Evolutionary conservation across 2,113 vertebrate genomes (phyloP).

Genomic region (Mus pahari): DNA sequence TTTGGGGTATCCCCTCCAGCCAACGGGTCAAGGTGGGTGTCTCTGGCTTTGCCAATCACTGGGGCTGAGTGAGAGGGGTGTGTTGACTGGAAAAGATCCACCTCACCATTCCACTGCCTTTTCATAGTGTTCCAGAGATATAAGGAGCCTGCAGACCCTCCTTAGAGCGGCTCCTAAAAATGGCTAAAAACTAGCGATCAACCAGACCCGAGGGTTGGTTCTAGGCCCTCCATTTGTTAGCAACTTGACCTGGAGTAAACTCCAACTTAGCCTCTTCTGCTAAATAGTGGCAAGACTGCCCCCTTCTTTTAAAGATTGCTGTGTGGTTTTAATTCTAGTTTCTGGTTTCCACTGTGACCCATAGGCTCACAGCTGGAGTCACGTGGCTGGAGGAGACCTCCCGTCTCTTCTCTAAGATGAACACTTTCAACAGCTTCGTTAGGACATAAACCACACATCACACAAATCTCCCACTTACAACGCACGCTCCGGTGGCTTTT

Average conservation of each 20-base stretch:
- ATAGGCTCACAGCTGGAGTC: neutral
- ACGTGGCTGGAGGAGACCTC: neutral
- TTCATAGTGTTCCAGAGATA: neutral
- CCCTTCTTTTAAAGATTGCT: neutral
- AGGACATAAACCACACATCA: neutral
- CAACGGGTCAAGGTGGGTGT: accelerated
- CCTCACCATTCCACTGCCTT: neutral
- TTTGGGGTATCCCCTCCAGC: neutral
- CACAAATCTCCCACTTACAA: neutral
- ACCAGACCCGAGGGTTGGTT: neutral
- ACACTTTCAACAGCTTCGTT: neutral
- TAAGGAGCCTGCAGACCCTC: neutral
- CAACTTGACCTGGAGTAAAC: neutral
- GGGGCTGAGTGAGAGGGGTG: neutral
- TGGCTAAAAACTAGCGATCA: neutral
- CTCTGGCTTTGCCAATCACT: neutral
- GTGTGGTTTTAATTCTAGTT: slow-evolving; percentile 5
- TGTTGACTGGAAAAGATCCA: neutral
- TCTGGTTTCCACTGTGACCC: neutral
- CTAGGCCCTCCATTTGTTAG: neutral
- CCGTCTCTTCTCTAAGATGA: neutral
- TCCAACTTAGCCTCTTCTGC: neutral
- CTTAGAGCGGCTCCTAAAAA: neutral
- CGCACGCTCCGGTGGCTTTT: neutral
- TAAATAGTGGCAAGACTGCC: neutral